Percentiles rank a stretch among this genome's conserved stretches.
These are phyloP conservation scores for Drosophila trapezifrons DNA, from an alignment of 1,140 invertebrate species.

Conservation along the genomic window DNA sequence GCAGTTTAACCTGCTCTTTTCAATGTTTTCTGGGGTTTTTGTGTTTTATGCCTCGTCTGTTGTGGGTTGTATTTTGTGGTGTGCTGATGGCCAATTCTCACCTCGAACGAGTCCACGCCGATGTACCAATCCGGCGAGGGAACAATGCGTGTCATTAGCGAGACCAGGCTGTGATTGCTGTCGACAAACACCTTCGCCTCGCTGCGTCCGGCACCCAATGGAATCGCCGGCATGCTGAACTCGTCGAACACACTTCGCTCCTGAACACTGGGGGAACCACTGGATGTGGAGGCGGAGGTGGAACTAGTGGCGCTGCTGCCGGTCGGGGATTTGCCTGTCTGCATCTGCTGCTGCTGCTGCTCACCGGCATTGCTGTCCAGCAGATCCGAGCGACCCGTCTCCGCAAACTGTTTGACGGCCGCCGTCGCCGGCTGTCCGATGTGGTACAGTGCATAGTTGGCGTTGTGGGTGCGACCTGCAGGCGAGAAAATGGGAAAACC, in stretches of 20 bases:
- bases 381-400: constrained; percentile 90
- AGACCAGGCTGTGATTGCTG: constrained; percentile 95
- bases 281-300: constrained; percentile 4
- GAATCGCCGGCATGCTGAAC: constrained; percentile 91
- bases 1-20: constrained; percentile 10
- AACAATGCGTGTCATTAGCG: constrained; percentile 93
- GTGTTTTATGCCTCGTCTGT: constrained; percentile 2
- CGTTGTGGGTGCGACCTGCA: constrained; percentile 93
- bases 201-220: constrained; percentile 90
- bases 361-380: constrained; percentile 87
- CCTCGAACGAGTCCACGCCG: constrained; percentile 95
- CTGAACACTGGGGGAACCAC: constrained; percentile 12
- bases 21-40: constrained; percentile 11
- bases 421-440: constrained; percentile 90
- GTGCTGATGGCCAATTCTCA: constrained; percentile 34
- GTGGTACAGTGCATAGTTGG: constrained; percentile 91
- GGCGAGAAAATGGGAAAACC: constrained; percentile 14
- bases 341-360: constrained; percentile 75
- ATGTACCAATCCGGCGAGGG: constrained; percentile 99
- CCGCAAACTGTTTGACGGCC: constrained; percentile 92
- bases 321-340: constrained; percentile 37
- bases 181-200: constrained; percentile 95
- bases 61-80: constrained; percentile 5
- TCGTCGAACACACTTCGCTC: constrained; percentile 89
- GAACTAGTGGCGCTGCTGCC: not conserved